Evolutionary conservation across 2,888 invertebrate species (phyloP).

Genomic region (Torymus aiolomorphi): DNA sequence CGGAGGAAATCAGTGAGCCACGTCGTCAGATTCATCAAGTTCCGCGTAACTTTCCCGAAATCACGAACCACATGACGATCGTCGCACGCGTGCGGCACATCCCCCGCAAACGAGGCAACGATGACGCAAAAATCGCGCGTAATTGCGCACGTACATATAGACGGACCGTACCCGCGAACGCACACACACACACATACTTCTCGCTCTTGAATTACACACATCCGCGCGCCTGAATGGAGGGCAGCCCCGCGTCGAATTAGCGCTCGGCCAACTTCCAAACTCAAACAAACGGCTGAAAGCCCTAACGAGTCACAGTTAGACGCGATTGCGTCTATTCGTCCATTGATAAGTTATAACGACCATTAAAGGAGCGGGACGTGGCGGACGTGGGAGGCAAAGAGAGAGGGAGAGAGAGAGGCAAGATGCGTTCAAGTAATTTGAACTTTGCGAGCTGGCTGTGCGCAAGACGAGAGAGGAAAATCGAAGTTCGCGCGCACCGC

Average conservation of each 20-base stretch:
- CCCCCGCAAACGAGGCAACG: slow-evolving; percentile 5
- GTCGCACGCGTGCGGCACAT: not conserved
- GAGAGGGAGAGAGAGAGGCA: not conserved
- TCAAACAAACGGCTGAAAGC: slow-evolving; percentile 71
- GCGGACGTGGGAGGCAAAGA: slow-evolving; percentile 42
- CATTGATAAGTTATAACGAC: slow-evolving; percentile 64
- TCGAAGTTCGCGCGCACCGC: slow-evolving; percentile 44
- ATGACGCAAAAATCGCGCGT: slow-evolving; percentile 8
- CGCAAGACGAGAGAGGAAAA: slow-evolving; percentile 6
- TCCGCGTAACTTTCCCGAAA: too few species aligned
- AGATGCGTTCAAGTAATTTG: slow-evolving; percentile 42
- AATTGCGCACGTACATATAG: not conserved
- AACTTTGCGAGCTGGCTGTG: slow-evolving; percentile 30
- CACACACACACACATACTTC: too few species aligned
- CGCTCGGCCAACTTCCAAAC: slow-evolving; percentile 66
- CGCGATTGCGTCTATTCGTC: slow-evolving; percentile 58
- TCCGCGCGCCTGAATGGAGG: slow-evolving; percentile 28
- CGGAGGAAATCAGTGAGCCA: too few species aligned
- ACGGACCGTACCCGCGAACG: too few species aligned
- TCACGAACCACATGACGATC: too few species aligned
- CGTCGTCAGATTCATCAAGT: too few species aligned
- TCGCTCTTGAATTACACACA: slow-evolving; percentile 13
- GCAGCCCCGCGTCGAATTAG: slow-evolving; percentile 48
- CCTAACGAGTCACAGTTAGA: slow-evolving; percentile 70
- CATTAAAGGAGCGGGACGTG: slow-evolving; percentile 54